Evolutionary conservation across 2,888 invertebrate species (phyloP), one percentile per base, ranked within the genome.

Genomic region (Leucophenga maculata): DNA sequence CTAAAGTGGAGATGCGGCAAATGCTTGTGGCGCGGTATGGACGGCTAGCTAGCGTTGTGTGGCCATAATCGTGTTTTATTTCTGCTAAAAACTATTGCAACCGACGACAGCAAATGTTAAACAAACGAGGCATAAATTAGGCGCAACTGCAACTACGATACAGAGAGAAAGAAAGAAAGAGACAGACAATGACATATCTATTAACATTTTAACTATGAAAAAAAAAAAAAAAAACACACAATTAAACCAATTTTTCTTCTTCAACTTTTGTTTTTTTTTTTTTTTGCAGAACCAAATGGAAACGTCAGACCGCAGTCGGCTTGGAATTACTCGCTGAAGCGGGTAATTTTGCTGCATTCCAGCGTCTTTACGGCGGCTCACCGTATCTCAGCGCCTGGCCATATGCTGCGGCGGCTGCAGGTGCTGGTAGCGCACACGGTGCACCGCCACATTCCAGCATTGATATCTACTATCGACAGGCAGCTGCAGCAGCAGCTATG

Each of bases 321-420:
- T 89, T 98, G 78, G 99, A 99, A 88, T 92, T 99, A 52, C 90
- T 99, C 69, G 97, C 98, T 1, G 99, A 99, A 88, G 97, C 98
- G 0, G 97, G 97, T 9, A 99, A 98, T 90, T 97, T 97, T 89
- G 98, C 98, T 1, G 99, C 99, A n/a, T 96, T 99, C 86, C 98
- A 98, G 90, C 92, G 98, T 74, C 91, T 99, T 74, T 97, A 96
- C 89, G 95, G 95, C 11, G 92, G 92, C 0, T 92, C 92, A 13
- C 93, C 94, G 0, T 94, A 94, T 88, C 74, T 89, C 67, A 91
- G 92, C 55, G 91, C 91, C 70, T 92, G 92, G 90, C 91, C 90
- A 18, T 91, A 90, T 77, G 90, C 90, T 4, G 90, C 91, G 2
- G 93, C 93, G 75, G 89, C 89, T 88, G 90, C 93, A 73, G 78